Evolutionary conservation across 1,140 invertebrate species (phyloP).

Genomic region (Rhagoletis pomonella): DNA sequence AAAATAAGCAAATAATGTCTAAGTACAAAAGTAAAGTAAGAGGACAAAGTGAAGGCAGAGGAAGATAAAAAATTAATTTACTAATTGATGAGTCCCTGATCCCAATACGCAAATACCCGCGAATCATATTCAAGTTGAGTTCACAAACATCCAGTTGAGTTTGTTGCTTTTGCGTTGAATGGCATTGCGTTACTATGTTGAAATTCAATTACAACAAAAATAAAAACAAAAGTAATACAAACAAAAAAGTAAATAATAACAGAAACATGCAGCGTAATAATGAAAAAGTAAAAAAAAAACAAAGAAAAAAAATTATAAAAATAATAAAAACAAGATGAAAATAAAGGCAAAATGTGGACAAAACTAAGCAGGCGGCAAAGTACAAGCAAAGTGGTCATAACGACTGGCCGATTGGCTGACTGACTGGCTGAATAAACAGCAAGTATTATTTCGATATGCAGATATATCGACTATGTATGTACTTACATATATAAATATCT

Average conservation of each 20-base stretch:
- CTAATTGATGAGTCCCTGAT: slow-evolving; percentile 74
- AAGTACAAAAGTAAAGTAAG: neutral
- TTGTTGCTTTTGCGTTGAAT: slow-evolving; percentile 61
- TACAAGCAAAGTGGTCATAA: neutral
- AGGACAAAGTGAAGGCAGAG: neutral
- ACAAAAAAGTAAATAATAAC: slow-evolving; percentile 14
- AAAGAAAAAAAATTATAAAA: neutral
- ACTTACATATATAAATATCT: neutral
- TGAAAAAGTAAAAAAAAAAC: slow-evolving; percentile 68
- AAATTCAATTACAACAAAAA: slow-evolving; percentile 68
- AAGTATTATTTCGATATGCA: neutral
- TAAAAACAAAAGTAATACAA: slow-evolving; percentile 14
- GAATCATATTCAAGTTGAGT: slow-evolving; percentile 64
- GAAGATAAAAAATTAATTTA: slow-evolving; percentile 68
- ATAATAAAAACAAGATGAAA: neutral
- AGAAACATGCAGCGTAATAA: slow-evolving; percentile 66
- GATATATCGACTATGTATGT: neutral
- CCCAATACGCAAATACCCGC: slow-evolving; percentile 74
- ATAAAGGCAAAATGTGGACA: neutral
- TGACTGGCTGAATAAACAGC: neutral
- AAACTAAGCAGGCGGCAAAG: neutral
- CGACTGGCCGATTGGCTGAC: slow-evolving; percentile 6
- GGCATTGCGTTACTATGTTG: slow-evolving; percentile 66
- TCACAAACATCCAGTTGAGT: slow-evolving; percentile 31
- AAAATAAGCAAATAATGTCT: slow-evolving; percentile 5